Base-by-base conservation (phyloP, 2,113 vertebrate genomes). In the Porphyrio hochstetteri region DNA sequence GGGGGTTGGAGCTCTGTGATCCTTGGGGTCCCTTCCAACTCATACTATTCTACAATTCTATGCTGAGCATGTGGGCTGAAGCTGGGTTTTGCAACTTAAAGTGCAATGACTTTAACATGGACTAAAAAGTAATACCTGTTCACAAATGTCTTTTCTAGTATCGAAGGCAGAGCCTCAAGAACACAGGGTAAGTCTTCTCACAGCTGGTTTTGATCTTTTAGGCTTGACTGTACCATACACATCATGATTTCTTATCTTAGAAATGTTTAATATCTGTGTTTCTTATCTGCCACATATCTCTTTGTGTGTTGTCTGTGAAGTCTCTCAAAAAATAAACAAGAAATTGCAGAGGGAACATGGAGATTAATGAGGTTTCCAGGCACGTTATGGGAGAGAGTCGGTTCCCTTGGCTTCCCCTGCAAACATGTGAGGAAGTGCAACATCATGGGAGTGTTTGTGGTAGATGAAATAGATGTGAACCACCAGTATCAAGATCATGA, bases 61-160 rank as follows among this genome's bases (percentile, higher is more conserved):
- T n/a, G n/a, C 52, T 75, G 46, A 78, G n/a, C 53, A 11, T 6
- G 7, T 60, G 56, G 48, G 2, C 12, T 82, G 50, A 44, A 48
- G 35, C 1, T 57, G 55, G 46, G 4, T n/a, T 82, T 63, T 77
- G 27, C 36, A 80, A 44, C 35, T 44, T 6, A 20, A 65, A 76
- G 10, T 63, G 29, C 10, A 29, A 27, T 28, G n/a, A 40, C 48
- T 75, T 79, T 59, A 65, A 24, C 2, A 0, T 24, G 12, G 27
- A 18, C 11, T 71, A 17, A 86, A 86, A 78, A 82, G 23, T 92
- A 95, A 93, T 52, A 33, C 1, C 0, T 82, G 6, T 59, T 91
- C 40, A 65, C 35, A 57, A 86, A 82, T 93, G 18, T 95, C 50
- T 94, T 76, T 93, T 88, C 80, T 82, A 97, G 96, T 3, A 35